Evolutionary conservation across 2,113 vertebrate species (phyloP), one percentile per base, ranked within the genome.

Genomic region (Benitochromis conjunctus): DNA sequence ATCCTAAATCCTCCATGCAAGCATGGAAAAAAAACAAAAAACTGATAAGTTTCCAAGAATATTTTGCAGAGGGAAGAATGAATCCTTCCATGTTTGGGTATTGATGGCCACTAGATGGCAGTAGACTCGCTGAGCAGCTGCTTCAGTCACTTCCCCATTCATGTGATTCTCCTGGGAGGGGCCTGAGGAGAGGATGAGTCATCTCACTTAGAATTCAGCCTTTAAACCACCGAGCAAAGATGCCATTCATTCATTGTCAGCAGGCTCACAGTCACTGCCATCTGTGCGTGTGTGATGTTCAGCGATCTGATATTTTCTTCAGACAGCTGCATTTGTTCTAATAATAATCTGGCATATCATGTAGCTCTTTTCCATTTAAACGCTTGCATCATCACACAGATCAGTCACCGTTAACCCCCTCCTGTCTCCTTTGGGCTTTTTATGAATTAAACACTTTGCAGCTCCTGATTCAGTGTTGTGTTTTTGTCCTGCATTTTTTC

Each of bases 151-250:
- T 86, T 54, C 51, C 55, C 71, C 82, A 76, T 88, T 86, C 80
- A 81, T 88, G 60, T 88, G 51, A 71, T 60, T 66, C 86, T 91
- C 80, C 36, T 19, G 84, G 84, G 89, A 88, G 89, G 87, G 66
- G 88, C 51, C 82, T 29, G 71, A 82, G 89, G 78, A 91, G 80
- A 64, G 88, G 88, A 94, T 95, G 95, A 95, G 84, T 94, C 95
- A 94, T 90, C 91, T 76, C 79, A 85, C 87, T 94, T 86, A 85
- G 88, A 90, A 93, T 94, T 84, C 93, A 89, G 83, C 62, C 86
- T 91, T 80, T 79, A 51, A 88, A 88, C 56, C 87, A 83, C 83
- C 69, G 29, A 88, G 38, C 26, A 82, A 81, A 78, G 26, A 74
- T 82, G 71, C 79, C 88, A 83, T 81, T 91, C 89, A 85, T 76